Percentiles rank a stretch among this genome's conserved stretches.
Evolutionary conservation across 2,113 vertebrate species (phyloP).

Genomic region (human (Homo sapiens)): DNA sequence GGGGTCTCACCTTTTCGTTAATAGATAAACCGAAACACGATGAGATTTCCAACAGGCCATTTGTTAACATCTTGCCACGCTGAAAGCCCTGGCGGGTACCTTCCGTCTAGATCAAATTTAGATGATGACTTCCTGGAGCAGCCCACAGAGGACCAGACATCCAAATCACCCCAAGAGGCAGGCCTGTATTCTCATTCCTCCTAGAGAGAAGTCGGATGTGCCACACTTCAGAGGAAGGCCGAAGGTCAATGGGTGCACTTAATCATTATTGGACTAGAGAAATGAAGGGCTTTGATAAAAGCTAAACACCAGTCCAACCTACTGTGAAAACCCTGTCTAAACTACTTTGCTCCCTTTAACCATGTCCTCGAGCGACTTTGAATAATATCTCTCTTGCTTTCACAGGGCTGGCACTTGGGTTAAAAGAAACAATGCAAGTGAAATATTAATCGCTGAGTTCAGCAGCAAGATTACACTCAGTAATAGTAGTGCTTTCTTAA

Average conservation of each 20-base stretch:
- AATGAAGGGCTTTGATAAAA: slow-evolving; percentile 2
- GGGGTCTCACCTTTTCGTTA: slow-evolving; percentile 64
- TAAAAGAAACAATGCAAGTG: not conserved
- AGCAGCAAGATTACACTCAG: not conserved
- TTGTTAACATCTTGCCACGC: not conserved
- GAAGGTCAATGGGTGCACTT: not conserved
- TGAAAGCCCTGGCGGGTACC: not conserved
- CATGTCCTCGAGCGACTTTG: not conserved
- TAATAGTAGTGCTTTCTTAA: slow-evolving; percentile 17
- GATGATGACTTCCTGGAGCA: slow-evolving; percentile 57
- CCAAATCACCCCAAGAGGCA: not conserved
- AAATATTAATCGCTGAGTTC: slow-evolving; percentile 27
- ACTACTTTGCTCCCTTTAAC: not conserved
- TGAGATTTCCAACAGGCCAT: slow-evolving; percentile 50
- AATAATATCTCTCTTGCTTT: not conserved
- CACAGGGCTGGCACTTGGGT: not conserved
- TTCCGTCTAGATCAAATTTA: slow-evolving; percentile 30
- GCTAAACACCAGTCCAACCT: not conserved
- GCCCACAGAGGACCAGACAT: not conserved
- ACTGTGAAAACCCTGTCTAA: not conserved
- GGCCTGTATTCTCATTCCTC: slow-evolving; percentile 9
- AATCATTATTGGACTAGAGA: not conserved
- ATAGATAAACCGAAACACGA: slow-evolving; percentile 58
- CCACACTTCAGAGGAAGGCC: not conserved
- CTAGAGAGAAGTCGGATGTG: not conserved